Evolutionary conservation across 2,113 vertebrate species (phyloP), one percentile per base, ranked within the genome.

Genomic region (Catharus fuscescens): DNA sequence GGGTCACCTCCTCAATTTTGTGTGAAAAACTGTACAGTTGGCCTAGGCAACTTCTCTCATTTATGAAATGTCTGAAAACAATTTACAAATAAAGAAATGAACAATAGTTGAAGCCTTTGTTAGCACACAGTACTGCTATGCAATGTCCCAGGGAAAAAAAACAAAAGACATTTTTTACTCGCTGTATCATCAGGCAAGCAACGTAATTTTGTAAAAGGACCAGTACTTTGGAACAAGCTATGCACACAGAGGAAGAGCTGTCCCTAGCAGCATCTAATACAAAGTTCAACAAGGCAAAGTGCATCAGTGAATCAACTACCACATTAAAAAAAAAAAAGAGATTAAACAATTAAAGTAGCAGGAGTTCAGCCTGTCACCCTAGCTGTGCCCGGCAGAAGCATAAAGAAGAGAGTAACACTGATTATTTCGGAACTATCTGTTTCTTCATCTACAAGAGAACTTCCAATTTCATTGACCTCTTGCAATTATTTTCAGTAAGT

Each of bases 201-300:
- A 61, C 1, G 7, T 6, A 32, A 47, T n/a, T 87, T 72, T 52
- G 50, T 47, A 62, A n/a, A 90, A 79, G 14, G 8, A 47, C 8
- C 1, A 0, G 0, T 54, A 73, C 69, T 95, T 73, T 77, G 81
- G 78, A 80, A 83, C 40, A 64, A 70, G 50, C 57, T 69, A 72
- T 1, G 29, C 74, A 59, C 26, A 40, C 1, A 4, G 14, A 9
- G 11, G 32, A 52, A 78, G 44, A 90, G 60, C 23, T 70, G 54
- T 17, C 71, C 61, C 66, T 44, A 80, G 36, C 18, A 53, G 29
- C 54, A 45, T 34, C n/a, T 32, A 70, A 92, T n/a, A 88, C 92
- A 78, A 95, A 97, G 92, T 83, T 84, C 88, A 94, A 32, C 42
- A 70, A 82, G 81, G 38, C 81, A 95, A 93, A 95, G 94, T 80